Evolutionary conservation across 2,888 invertebrate genomes (phyloP).

Genomic region (Dascillus cervinus): DNA sequence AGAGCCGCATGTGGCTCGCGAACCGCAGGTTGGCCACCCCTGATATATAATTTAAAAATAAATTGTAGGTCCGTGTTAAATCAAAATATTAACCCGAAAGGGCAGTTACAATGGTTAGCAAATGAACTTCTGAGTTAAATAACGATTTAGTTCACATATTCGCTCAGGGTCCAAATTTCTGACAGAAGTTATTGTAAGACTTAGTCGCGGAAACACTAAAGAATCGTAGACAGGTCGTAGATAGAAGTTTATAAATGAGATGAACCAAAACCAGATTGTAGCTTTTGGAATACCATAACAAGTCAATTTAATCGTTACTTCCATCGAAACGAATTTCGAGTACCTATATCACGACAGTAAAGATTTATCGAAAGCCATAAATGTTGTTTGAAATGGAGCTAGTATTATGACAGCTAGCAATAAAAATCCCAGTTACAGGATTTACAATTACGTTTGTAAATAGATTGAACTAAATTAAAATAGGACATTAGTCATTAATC

Average conservation of each 20-base stretch:
- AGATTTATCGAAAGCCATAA: slow-evolving; percentile 50
- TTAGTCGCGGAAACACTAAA: slow-evolving; percentile 64
- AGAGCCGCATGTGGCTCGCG: no score
- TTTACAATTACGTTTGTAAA: slow-evolving; percentile 29
- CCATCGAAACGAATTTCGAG: slow-evolving; percentile 67
- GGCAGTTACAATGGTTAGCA: slow-evolving; percentile 75
- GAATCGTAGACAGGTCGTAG: slow-evolving; percentile 54
- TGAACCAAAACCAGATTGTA: no score
- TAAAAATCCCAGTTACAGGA: slow-evolving; percentile 50
- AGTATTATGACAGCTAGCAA: slow-evolving; percentile 53
- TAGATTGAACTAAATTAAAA: no score
- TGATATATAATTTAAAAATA: not conserved
- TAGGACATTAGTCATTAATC: slow-evolving; percentile 33
- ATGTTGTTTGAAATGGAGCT: slow-evolving; percentile 64
- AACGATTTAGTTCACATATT: slow-evolving; percentile 75
- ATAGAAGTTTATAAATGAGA: no score
- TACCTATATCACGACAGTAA: slow-evolving; percentile 58
- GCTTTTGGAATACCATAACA: slow-evolving; percentile 68
- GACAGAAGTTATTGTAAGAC: slow-evolving; percentile 57
- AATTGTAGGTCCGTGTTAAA: slow-evolving; percentile 31
- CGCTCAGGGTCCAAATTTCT: slow-evolving; percentile 66
- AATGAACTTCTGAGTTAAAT: slow-evolving; percentile 45
- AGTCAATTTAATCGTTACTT: slow-evolving; percentile 82
- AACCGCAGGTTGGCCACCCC: no score
- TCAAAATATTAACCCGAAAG: slow-evolving; percentile 63